These are phyloP conservation scores for Lamellibrachia luymesi DNA, from an alignment of 1,140 invertebrate species.

Conservation along the genomic window DNA sequence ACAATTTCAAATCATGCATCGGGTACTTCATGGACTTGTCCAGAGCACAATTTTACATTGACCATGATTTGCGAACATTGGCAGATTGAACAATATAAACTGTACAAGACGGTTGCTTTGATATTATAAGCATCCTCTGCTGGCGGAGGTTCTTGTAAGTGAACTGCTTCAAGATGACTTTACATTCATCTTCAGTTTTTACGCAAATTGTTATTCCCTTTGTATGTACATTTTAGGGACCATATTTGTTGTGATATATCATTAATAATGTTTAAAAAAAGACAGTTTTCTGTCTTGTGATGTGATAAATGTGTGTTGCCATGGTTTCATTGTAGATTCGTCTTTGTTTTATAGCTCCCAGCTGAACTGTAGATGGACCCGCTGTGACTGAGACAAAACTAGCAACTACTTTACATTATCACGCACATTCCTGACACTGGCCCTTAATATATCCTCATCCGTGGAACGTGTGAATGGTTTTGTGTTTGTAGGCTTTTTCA, in stretches of 20 bases:
- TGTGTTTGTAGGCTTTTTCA: background rate
- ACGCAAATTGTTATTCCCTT: background rate
- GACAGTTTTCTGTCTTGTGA: background rate
- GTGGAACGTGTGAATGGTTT: background rate
- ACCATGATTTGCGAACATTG: background rate
- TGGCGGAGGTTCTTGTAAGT: background rate
- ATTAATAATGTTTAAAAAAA: background rate
- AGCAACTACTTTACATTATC: background rate
- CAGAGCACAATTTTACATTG: conserved; percentile 5
- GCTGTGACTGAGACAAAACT: background rate
- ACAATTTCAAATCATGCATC: background rate
- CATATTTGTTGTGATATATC: background rate
- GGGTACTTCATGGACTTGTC: background rate
- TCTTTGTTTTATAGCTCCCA: background rate
- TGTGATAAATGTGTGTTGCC: background rate
- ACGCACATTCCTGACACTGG: background rate
- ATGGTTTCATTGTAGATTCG: background rate
- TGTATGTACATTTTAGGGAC: background rate
- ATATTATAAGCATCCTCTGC: background rate
- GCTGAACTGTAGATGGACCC: background rate
- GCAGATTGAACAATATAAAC: background rate
- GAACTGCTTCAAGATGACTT: background rate
- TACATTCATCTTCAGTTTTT: background rate
- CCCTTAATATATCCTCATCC: background rate
- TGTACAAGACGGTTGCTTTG: background rate